A percentile compares a stretch with the other conserved stretches of the same genome.
phyloP scores from a whole-genome alignment of 2,113 vertebrate species.

The Narcine bancroftii region DNA sequence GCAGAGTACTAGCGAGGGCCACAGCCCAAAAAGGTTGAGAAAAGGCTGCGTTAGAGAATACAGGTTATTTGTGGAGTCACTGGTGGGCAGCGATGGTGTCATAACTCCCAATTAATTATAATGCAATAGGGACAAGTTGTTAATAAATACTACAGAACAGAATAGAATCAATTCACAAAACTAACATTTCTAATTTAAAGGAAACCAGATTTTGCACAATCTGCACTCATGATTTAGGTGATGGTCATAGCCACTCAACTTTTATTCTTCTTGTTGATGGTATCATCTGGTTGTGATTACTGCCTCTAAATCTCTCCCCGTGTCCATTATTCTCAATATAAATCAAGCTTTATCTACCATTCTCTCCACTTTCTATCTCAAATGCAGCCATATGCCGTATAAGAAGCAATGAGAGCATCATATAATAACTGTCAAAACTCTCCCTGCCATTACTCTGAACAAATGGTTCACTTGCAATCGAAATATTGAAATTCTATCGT shows the following conservation, averaged over 20 bases:
- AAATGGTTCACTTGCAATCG: constrained; percentile 22
- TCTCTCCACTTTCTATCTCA: not conserved
- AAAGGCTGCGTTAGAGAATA: not conserved
- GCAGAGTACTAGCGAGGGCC: too few relatives aligned
- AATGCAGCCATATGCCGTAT: not conserved
- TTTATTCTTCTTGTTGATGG: constrained; percentile 10
- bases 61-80: not conserved
- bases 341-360: not conserved
- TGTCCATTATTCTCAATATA: not conserved
- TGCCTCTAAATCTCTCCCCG: not conserved
- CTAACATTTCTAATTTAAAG: not conserved
- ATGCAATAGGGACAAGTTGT: not conserved
- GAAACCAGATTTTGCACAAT: not conserved
- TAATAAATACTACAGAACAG: not conserved
- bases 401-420: not conserved
- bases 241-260: not conserved
- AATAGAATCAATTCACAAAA: not conserved
- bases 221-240: not conserved
- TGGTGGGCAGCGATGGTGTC: not conserved
- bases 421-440: not conserved
- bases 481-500: constrained; percentile 36
- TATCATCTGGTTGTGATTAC: constrained; percentile 1
- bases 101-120: not conserved
- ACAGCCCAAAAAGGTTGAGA: too few relatives aligned
- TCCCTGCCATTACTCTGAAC: constrained; percentile 13